Evolutionary conservation across 2,888 invertebrate species (phyloP).

Genomic region (Brachylomia viminalis): DNA sequence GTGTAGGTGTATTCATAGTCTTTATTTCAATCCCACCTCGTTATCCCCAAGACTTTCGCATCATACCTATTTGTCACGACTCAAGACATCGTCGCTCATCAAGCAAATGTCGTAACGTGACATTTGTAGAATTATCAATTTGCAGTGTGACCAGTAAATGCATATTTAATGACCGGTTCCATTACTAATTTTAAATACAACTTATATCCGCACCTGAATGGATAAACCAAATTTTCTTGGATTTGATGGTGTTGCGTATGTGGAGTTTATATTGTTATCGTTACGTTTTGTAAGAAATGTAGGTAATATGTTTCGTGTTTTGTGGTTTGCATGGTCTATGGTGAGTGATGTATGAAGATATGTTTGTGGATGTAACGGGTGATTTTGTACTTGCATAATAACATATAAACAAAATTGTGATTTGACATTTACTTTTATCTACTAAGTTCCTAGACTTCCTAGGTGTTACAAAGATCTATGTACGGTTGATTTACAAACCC

Average conservation of each 20-base stretch:
- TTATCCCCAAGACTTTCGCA: conserved; percentile 18
- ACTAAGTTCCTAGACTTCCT: no score
- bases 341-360: conserved; percentile 15
- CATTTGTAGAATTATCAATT: conserved; percentile 63
- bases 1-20: no score
- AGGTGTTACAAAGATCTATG: no score
- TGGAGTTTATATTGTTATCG: conserved; percentile 24
- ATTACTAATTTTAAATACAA: conserved; percentile 62
- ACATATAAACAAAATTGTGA: background rate
- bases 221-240: conserved; percentile 40
- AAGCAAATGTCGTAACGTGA: conserved; percentile 47
- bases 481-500: no score
- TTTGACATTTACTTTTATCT: no score
- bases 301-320: background rate
- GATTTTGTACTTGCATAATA: conserved; percentile 15
- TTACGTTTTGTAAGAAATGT: conserved; percentile 25
- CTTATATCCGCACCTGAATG: conserved; percentile 38
- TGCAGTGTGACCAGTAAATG: conserved; percentile 59
- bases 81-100: conserved; percentile 45
- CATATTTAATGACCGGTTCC: conserved; percentile 56
- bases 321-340: conserved; percentile 1
- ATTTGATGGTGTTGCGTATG: conserved; percentile 6
- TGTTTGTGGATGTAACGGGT: background rate
- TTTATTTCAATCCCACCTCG: conserved; percentile 2
- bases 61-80: conserved; percentile 18